Evolutionary conservation across 2,797 vertebrate species (phyloP), one percentile per base, ranked within the genome.

Genomic region (Gambelia wislizenii): DNA sequence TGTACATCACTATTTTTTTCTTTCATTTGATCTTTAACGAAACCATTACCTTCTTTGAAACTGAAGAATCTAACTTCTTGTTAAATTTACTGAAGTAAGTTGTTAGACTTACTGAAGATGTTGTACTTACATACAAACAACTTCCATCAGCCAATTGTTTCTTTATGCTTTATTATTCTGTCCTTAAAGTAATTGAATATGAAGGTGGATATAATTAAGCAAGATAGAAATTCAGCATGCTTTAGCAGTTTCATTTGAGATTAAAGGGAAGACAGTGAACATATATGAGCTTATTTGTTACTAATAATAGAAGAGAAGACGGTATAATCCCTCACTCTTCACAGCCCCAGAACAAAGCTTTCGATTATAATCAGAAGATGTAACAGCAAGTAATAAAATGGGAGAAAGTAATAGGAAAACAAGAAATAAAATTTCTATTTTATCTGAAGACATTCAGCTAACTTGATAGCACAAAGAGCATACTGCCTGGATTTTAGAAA

Each of bases 201-300:
- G 13, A 22, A 80, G 89, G 52, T 85, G 82, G 33, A 79, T 90
- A 42, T 90, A 77, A 88, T 85, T 87, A 88, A 85, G 39, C 75
- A 0, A 36, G 1, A 44, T 44, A 74, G 20, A 85, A 92, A 67
- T 2, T 82, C 70, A 83, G 86, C 77, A 77, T 1, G 0, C 5
- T 86, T 85, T 69, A 49, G 59, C 86, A 74, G 22, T 85, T 14
- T 83, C 84, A 74, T 36, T 20, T 54, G 84, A 93, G 78, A 3
- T 89, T 85, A 80, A 69, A 13, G 13, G 13, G 8, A 42, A 77
- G 16, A 88, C 4, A 54, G 42, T 33, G 83, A 91, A 42, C 81
- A 49, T 5, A 6, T 16, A 13, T 2, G 47, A 52, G 14, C 1
- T 83, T 70, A 83, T 87, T 86, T 89, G 10, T 7, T 90, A 4